Evolutionary conservation across 2,797 vertebrate genomes (phyloP), one percentile per base, ranked within the genome.

Genomic region (Cyclura pinguis): DNA sequence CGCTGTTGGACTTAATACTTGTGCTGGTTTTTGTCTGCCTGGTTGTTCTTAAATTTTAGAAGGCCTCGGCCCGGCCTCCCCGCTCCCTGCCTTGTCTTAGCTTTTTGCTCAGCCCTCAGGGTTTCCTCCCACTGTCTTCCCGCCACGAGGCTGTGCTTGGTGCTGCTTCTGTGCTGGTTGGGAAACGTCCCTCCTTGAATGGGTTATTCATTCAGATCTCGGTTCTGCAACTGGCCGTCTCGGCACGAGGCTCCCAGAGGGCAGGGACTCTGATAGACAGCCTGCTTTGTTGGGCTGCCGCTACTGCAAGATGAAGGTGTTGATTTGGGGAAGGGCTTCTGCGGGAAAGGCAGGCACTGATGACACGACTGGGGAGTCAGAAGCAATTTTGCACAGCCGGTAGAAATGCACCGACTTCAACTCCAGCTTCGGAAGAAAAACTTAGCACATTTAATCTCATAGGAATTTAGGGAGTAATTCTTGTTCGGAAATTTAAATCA

Each of bases 161-260:
- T 52, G 80, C 62, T 9, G 2, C n/a, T 9, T 27, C 9, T 7
- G 9, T 0, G 2, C 20, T 2, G 42, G 4, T 27, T 42, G 6
- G 59, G 55, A 55, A 14, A 27, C 38, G 10, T 29, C 80, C 35
- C 12, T 9, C n/a, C n/a, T 87, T 55, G 83, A 90, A 77, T 80
- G 69, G 42, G 0, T 32, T 69, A 90, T 87, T 90, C 78, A 90
- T 74, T 27, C 38, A 82, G 42, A 29, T 27, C 35, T 74, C 27
- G 0, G 6, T 22, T 73, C 14, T 6, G 29, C 27, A 14, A 24
- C 84, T 67, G 87, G 38, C 35, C 9, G 18, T 9, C 52, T 59
- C 80, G 52, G 3, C 14, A 14, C 1, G 7, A n/a, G 57, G 12
- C 74, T 8, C 85, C 52, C 2, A 13, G 18, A 10, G 85, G 84